phyloP scores from a whole-genome alignment of 2,113 vertebrate genomes.

The Tympanuchus pallidicinctus region DNA sequence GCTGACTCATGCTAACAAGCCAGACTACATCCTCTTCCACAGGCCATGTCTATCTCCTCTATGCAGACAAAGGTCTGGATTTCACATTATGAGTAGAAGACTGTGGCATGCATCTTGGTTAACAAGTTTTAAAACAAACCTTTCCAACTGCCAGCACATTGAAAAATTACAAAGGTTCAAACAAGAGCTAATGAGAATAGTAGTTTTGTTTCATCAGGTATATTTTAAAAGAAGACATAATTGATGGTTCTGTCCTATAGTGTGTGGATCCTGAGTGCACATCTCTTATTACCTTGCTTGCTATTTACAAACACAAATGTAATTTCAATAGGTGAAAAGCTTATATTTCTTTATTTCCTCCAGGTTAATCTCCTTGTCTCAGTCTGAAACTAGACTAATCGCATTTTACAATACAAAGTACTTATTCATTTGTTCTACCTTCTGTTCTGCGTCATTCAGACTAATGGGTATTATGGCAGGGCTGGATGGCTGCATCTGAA shows the following conservation, averaged over 20 bases:
- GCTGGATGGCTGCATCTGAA: constrained; percentile 29
- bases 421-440: constrained; percentile 36
- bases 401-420: constrained; percentile 21
- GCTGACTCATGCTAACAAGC: neutral
- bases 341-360: constrained; percentile 22
- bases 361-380: neutral
- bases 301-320: neutral
- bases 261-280: neutral
- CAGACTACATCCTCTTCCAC: neutral
- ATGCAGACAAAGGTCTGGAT: neutral
- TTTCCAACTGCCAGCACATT: neutral
- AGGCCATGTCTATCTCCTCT: neutral
- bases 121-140: neutral
- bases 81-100: neutral
- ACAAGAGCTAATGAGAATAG: neutral
- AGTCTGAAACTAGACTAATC: constrained; percentile 2
- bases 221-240: neutral
- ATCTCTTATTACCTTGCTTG: neutral
- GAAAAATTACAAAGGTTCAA: neutral
- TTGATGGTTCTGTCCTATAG: neutral
- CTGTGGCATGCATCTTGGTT: neutral
- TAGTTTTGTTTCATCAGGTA: neutral
- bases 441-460: constrained; percentile 39
- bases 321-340: constrained; percentile 1
- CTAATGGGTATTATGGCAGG: neutral